phyloP scores from a whole-genome alignment of 92 coral and sea anemone species.

The Virgularia gustaviana region DNA sequence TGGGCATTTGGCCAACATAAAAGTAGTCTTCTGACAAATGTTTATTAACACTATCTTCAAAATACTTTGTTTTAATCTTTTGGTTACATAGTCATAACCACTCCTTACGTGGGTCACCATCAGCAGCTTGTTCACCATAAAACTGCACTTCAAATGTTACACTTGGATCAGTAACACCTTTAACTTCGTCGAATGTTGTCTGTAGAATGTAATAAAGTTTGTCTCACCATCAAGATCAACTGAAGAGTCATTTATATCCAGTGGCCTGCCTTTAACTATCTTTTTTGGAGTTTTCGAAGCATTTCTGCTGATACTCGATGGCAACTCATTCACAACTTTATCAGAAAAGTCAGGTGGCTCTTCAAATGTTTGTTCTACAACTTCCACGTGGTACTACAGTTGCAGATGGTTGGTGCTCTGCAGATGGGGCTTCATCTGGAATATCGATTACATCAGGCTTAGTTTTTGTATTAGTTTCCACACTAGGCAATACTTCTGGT shows the following conservation, averaged over 20 bases:
- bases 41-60: conserved; percentile 48
- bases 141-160: conserved; percentile 55
- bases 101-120: conserved; percentile 53
- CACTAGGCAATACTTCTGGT: too few species aligned
- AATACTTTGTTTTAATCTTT: conserved; percentile 41
- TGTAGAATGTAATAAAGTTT: conserved; percentile 27
- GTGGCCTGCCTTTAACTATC: conserved; percentile 34
- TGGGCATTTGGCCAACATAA: conserved; percentile 51
- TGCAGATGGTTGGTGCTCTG: too few species aligned
- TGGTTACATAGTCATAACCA: conserved; percentile 55
- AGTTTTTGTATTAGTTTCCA: too few species aligned
- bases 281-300: conserved; percentile 38
- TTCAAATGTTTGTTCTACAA: not conserved
- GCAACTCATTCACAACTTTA: conserved; percentile 13
- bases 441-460: too few species aligned
- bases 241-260: conserved; percentile 24
- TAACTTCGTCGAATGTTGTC: conserved; percentile 40
- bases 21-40: conserved; percentile 42
- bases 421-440: too few species aligned
- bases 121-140: conserved; percentile 50
- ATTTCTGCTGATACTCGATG: conserved; percentile 34
- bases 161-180: conserved; percentile 2
- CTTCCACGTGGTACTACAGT: too few species aligned
- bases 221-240: conserved; percentile 13
- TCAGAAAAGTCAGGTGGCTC: conserved; percentile 17